Conservation (phyloP, 1,140 invertebrate species). For the Drosophila trapezifrons region DNA sequence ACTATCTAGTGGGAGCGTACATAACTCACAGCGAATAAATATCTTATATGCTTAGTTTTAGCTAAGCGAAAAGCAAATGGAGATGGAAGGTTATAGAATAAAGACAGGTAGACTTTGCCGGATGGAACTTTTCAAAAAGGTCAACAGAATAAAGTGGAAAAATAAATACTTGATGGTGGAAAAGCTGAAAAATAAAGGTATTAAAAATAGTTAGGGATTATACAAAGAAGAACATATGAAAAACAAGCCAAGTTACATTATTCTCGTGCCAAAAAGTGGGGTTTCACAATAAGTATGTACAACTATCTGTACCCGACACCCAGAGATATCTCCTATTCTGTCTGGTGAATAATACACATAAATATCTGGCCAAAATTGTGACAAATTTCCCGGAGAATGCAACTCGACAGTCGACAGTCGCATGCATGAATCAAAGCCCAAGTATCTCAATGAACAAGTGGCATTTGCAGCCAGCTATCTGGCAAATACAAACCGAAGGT, state of each 20-base stretch:
- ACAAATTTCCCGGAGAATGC: slow-evolving; percentile 33
- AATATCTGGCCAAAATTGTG: slow-evolving; percentile 28
- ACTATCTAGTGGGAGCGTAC: slow-evolving; percentile 26
- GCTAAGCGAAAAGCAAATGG: slow-evolving; percentile 15
- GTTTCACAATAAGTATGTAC: background rate
- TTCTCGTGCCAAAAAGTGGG: background rate
- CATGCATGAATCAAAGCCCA: slow-evolving; percentile 29
- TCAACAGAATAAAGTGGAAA: background rate
- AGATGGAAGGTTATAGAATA: background rate
- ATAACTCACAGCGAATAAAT: slow-evolving; percentile 46
- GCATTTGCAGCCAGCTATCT: slow-evolving; percentile 35
- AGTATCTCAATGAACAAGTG: slow-evolving; percentile 38
- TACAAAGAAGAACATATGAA: no score
- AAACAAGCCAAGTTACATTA: background rate
- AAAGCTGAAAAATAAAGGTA: background rate
- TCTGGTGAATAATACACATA: slow-evolving; percentile 31
- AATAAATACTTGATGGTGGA: background rate
- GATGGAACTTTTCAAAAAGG: background rate
- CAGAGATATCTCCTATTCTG: slow-evolving; percentile 1
- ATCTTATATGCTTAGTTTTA: slow-evolving; percentile 45
- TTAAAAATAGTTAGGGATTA: no score
- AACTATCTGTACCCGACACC: background rate
- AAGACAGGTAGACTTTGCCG: background rate
- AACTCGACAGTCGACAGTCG: slow-evolving; percentile 27
- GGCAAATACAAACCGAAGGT: slow-evolving; percentile 6